phyloP scores from a whole-genome alignment of 1,140 invertebrate species.

The Ganaspis sp. region DNA sequence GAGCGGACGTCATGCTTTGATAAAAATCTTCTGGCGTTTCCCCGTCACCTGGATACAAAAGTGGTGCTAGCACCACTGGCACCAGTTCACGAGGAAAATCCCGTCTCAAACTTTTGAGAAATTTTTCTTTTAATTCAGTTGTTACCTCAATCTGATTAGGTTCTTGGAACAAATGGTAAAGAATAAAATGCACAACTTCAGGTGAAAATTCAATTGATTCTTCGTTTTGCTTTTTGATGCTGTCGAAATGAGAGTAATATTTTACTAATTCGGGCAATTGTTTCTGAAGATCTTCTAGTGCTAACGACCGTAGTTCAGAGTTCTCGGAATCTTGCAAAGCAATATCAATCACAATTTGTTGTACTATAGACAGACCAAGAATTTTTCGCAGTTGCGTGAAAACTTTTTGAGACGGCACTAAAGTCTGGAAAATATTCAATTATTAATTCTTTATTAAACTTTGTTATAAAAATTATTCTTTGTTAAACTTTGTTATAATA shows the following conservation, averaged over 20 bases:
- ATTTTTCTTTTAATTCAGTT: slow-evolving; percentile 85
- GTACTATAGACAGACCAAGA: slow-evolving; percentile 88
- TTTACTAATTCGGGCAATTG: slow-evolving; percentile 90
- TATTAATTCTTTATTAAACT: no score
- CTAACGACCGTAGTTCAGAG: slow-evolving; percentile 83
- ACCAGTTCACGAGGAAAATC: slow-evolving; percentile 93
- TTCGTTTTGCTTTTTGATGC: slow-evolving; percentile 80
- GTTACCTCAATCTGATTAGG: slow-evolving; percentile 78
- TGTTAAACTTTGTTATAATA: no score
- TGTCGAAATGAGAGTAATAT: slow-evolving; percentile 87
- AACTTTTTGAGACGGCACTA: slow-evolving; percentile 86
- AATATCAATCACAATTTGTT: slow-evolving; percentile 93
- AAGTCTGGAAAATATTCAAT: slow-evolving; percentile 78
- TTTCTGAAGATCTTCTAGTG: slow-evolving; percentile 86
- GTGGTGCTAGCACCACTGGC: slow-evolving; percentile 90
- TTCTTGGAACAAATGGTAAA: slow-evolving; percentile 80
- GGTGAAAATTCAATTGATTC: slow-evolving; percentile 91
- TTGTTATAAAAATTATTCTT: no score
- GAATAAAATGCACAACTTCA: slow-evolving; percentile 90
- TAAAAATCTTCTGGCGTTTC: slow-evolving; percentile 80
- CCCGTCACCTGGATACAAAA: slow-evolving; percentile 87
- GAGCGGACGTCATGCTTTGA: slow-evolving; percentile 76
- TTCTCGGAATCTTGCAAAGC: slow-evolving; percentile 88
- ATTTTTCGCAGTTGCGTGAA: slow-evolving; percentile 89
- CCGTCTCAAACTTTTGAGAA: slow-evolving; percentile 86